These are phyloP conservation scores for Rotaria macrura DNA, from an alignment of 2,888 invertebrate genomes.

Conservation along the genomic window DNA sequence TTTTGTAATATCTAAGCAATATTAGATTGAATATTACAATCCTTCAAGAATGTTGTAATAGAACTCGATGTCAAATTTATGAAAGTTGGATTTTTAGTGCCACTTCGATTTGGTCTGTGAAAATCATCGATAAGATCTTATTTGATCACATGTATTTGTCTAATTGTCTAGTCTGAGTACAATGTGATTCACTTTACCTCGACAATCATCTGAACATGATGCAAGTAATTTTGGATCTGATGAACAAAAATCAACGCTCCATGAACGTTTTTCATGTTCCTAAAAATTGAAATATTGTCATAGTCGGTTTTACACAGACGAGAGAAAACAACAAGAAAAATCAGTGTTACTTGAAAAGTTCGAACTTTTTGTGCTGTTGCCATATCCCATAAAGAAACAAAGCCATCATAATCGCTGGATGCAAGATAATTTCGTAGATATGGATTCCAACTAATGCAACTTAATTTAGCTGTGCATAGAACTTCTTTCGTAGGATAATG, in stretches of 20 bases:
- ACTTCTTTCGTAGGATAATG: slow-evolving; percentile 85
- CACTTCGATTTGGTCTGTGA: too few relatives aligned
- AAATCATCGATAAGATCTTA: too few relatives aligned
- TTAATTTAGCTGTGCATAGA: slow-evolving; percentile 72
- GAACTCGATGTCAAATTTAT: too few relatives aligned
- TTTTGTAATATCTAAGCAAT: too few relatives aligned
- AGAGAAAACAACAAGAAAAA: too few relatives aligned
- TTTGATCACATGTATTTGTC: too few relatives aligned
- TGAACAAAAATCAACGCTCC: slow-evolving; percentile 88
- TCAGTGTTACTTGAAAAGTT: slow-evolving; percentile 35
- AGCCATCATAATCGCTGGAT: slow-evolving; percentile 85
- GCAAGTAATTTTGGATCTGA: slow-evolving; percentile 78
- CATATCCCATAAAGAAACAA: slow-evolving; percentile 83
- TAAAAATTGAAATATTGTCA: slow-evolving; percentile 40
- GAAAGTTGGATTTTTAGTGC: too few relatives aligned
- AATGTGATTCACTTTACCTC: slow-evolving; percentile 52
- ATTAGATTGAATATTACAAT: too few relatives aligned
- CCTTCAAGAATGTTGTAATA: too few relatives aligned
- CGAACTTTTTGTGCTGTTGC: slow-evolving; percentile 55
- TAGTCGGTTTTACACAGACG: too few relatives aligned
- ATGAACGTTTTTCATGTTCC: slow-evolving; percentile 80
- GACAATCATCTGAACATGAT: slow-evolving; percentile 80
- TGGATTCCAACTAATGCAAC: slow-evolving; percentile 83
- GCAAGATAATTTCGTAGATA: slow-evolving; percentile 77
- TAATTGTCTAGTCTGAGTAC: too few relatives aligned